Evolutionary conservation across 2,797 vertebrate species (phyloP).

Genomic region (Myripristis murdjan): DNA sequence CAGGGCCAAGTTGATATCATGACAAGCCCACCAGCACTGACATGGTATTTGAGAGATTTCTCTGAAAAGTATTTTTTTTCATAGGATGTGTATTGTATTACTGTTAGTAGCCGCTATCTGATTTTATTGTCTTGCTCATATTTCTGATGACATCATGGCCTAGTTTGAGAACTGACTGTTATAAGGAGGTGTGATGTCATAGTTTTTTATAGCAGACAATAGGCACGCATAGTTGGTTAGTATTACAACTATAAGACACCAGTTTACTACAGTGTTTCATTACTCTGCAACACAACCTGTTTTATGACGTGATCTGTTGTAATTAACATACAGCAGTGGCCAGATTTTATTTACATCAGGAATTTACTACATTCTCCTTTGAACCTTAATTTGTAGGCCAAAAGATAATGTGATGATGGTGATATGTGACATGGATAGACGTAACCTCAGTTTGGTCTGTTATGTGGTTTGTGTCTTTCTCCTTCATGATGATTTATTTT

Average conservation of each 20-base stretch:
- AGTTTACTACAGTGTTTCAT: slow-evolving; percentile 2
- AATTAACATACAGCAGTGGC: background rate
- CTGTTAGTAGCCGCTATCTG: slow-evolving; percentile 37
- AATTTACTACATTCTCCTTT: background rate
- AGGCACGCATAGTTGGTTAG: background rate
- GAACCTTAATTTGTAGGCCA: background rate
- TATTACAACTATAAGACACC: slow-evolving; percentile 4
- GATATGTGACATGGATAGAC: background rate
- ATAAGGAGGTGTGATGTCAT: slow-evolving; percentile 6
- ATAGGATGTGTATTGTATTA: slow-evolving; percentile 13
- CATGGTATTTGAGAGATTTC: slow-evolving; percentile 11
- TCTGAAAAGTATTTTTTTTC: background rate
- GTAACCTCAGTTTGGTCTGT: background rate
- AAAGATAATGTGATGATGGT: background rate
- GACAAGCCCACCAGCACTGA: background rate
- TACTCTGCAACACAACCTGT: slow-evolving; percentile 4
- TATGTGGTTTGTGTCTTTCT: background rate
- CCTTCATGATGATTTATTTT: no score
- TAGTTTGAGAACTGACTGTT: slow-evolving; percentile 22
- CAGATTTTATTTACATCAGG: background rate
- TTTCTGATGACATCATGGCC: slow-evolving; percentile 37
- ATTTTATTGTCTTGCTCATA: slow-evolving; percentile 34
- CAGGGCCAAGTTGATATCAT: slow-evolving; percentile 15
- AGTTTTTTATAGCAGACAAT: background rate
- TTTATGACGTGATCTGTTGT: background rate